Base-by-base conservation (phyloP, 2,888 invertebrate genomes). In the Nomada goodeniana region DNA sequence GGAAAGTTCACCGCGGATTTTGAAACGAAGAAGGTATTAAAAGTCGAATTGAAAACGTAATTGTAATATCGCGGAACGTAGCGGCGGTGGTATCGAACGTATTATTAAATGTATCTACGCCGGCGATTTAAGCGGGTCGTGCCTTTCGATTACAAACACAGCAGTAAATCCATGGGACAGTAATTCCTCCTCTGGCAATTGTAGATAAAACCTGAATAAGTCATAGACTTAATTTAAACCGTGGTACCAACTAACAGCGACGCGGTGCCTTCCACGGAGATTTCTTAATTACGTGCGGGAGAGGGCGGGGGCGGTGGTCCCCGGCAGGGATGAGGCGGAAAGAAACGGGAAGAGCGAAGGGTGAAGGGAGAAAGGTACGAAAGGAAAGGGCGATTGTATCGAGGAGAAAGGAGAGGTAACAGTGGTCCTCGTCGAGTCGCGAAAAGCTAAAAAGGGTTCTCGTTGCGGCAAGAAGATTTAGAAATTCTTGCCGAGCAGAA, bases 151-250 rank as follows among this genome's bases (percentile, higher is more conserved):
- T 91, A 90, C 89, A 86, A 89, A 82, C 89, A 88, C 89, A 81
- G 88, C 87, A 88, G 88, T 92, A 92, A 91, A 92, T 91, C 91
- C 89, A 85, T 71, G 68, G 74, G 84, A 70, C 78, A 71, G 90
- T 89, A 91, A 91, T 89, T 90, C 88, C 91, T 91, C 87, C 91
- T 89, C 92, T 92, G 93, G 93, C 92, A 93, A 92, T 92, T 91
- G 91, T 91, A 93, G 93, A 93, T 93, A 93, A 93, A 93, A 93
- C 89, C 92, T 91, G 91, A 93, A 92, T 93, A 93, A 93, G 93
- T 93, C 93, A 93, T 92, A 92, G 93, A 92, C 92, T 93, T 93
- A 93, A 93, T 92, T 93, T 92, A 92, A 90, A 87, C 86, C 88
- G 83, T 82, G 83, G 84, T 85, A 76, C 68, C 84, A 82, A 87